Evolutionary conservation across 2,113 vertebrate species (phyloP), one percentile per base, ranked within the genome.

Genomic region (Eonycteris spelaea): DNA sequence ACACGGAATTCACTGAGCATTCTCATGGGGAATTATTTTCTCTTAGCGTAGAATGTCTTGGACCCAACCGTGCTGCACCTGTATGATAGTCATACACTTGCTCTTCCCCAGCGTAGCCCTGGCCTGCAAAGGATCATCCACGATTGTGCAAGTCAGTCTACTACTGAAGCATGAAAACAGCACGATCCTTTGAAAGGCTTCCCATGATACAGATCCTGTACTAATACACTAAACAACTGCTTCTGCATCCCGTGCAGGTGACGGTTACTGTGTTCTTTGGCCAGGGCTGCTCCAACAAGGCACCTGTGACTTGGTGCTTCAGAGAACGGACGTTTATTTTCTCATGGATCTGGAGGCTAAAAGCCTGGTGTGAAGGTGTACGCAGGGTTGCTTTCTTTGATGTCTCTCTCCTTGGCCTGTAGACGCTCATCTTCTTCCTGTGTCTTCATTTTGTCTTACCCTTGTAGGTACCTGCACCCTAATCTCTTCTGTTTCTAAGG

Each of bases 191-290:
- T 43, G 70, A n/a, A 59, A 26, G 3, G 43, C 57, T 55, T 55
- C 45, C 65, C 73, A 26, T 2, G 26, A 40, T 43, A 21, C 5
- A 75, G 11, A 11, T 15, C 59, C 59, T 35, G 7, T 55, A 33
- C 6, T 19, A 22, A 24, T 16, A 45, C n/a, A 15, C 6, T 61
- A 30, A 61, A 45, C 30, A 30, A 8, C 40, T 38, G 6, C n/a
- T 63, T 38, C 18, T 15, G 2, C 13, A 7, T 4, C 40, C 35
- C 22, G 82, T 71, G 48, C 28, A 71, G 30, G 33, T 13, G 48
- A 33, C 6, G 14, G 2, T 10, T 35, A 19, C n/a, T 5, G 24
- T 1, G 13, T 40, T 30, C 6, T 9, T 14, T 38, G 40, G 9
- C 57, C n/a, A n/a, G 24, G 18, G 14, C 65, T 35, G 30, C 18